Percentiles rank a stretch among this genome's conserved stretches.
These are phyloP conservation scores for Allolobophora icterica DNA, from an alignment of 2,888 invertebrate species.

Conservation along the genomic window DNA sequence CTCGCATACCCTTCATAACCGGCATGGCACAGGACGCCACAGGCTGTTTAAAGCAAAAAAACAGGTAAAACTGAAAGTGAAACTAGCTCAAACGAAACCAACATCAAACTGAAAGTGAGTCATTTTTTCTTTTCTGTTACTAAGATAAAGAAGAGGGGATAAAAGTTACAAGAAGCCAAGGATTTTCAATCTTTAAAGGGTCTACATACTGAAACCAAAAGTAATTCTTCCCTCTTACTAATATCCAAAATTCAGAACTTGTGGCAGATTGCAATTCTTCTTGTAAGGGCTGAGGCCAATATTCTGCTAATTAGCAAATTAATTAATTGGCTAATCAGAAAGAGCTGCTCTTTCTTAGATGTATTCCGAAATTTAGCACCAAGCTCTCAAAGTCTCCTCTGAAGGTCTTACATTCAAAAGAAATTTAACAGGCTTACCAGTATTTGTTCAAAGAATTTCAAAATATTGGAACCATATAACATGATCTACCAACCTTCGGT, in stretches of 20 bases:
- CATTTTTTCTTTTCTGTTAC: not conserved
- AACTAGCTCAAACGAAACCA: not conserved
- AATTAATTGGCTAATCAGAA: too few relatives aligned
- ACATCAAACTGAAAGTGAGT: not conserved
- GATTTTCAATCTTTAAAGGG: not conserved
- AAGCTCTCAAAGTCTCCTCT: too few relatives aligned
- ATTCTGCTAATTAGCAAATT: too few relatives aligned
- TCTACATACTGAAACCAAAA: not conserved
- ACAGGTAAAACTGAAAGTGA: not conserved
- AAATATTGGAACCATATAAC: too few relatives aligned
- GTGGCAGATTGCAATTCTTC: too few relatives aligned
- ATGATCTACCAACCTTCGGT: constrained; percentile 74
- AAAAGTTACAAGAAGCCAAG: not conserved
- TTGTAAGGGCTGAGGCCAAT: too few relatives aligned
- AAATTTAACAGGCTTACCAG: too few relatives aligned
- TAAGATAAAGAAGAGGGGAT: not conserved
- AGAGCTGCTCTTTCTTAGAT: too few relatives aligned
- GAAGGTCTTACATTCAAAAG: too few relatives aligned
- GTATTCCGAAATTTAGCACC: too few relatives aligned
- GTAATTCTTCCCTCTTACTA: not conserved
- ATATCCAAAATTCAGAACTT: not conserved
- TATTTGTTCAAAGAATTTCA: too few relatives aligned
- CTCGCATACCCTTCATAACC: constrained; percentile 97
- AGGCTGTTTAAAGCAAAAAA: constrained; percentile 69
- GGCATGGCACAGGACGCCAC: constrained; percentile 99